Conservation (phyloP, 1,140 invertebrate genomes). For the Thaumetopoea pityocampa region DNA sequence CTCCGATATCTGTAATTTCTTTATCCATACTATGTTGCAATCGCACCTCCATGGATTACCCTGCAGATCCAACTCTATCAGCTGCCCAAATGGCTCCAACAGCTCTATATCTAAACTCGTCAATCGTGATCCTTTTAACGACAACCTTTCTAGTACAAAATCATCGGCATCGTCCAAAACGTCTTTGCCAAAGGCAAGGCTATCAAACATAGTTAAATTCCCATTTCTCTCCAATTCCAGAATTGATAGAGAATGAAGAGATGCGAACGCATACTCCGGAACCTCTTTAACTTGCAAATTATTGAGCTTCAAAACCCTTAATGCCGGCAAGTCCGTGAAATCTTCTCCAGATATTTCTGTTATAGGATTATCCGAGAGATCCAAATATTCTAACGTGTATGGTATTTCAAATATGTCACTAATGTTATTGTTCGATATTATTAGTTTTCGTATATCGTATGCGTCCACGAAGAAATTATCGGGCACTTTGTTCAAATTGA, state of each 20-base stretch:
- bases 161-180: constrained; percentile 53
- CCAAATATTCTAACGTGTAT: constrained; percentile 60
- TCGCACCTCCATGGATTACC: constrained; percentile 68
- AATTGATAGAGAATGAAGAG: constrained; percentile 40
- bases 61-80: constrained; percentile 54
- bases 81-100: constrained; percentile 42
- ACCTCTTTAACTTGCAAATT: constrained; percentile 58
- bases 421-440: constrained; percentile 57
- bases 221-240: constrained; percentile 61
- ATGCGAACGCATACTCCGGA: constrained; percentile 41
- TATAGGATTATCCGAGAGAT: constrained; percentile 66
- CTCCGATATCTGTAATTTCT: constrained; percentile 47
- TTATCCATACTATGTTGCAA: constrained; percentile 60
- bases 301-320: constrained; percentile 58
- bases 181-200: constrained; percentile 52
- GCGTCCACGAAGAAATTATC: constrained; percentile 62
- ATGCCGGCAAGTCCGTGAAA: constrained; percentile 46
- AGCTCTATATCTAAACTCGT: constrained; percentile 43
- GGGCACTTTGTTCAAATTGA: constrained; percentile 43
- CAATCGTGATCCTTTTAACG: constrained; percentile 52
- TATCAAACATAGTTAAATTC: constrained; percentile 52
- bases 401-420: constrained; percentile 56
- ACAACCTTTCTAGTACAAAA: constrained; percentile 52
- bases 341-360: constrained; percentile 45
- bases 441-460: constrained; percentile 51